phyloP scores from a whole-genome alignment of 2,113 vertebrate genomes.

The Haemorhous mexicanus region DNA sequence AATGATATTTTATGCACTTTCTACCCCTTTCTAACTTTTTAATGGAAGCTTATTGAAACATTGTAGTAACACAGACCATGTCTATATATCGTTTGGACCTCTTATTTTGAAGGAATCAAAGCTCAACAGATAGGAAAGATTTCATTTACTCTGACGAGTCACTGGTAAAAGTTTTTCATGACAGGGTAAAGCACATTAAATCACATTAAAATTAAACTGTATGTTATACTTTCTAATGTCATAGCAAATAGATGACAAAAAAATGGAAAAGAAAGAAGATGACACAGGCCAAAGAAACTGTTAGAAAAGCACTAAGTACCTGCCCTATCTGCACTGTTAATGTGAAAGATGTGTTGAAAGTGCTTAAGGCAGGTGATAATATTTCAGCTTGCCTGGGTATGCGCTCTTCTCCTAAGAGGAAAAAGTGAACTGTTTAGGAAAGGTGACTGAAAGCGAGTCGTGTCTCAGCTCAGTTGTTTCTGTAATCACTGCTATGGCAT shows the following conservation, averaged over 20 bases:
- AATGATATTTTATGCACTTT: neutral
- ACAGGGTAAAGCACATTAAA: neutral
- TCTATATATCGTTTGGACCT: neutral
- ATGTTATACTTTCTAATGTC: neutral
- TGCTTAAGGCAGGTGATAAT: neutral
- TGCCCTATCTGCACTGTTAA: neutral
- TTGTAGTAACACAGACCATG: neutral
- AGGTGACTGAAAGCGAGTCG: neutral
- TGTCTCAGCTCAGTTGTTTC: neutral
- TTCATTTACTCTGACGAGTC: neutral
- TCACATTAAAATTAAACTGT: neutral
- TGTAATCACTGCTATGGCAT: neutral
- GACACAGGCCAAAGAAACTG: neutral
- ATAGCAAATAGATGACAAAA: neutral
- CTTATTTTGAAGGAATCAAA: neutral
- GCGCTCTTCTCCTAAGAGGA: neutral
- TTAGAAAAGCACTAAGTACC: neutral
- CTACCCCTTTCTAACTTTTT: neutral
- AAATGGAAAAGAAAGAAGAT: neutral
- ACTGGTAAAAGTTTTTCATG: neutral
- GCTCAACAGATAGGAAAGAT: neutral
- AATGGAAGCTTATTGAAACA: neutral
- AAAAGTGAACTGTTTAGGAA: neutral
- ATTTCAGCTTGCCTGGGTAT: neutral
- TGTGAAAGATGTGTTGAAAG: neutral